Conservation (phyloP, 2,113 vertebrate genomes). For the Siniperca chuatsi region DNA sequence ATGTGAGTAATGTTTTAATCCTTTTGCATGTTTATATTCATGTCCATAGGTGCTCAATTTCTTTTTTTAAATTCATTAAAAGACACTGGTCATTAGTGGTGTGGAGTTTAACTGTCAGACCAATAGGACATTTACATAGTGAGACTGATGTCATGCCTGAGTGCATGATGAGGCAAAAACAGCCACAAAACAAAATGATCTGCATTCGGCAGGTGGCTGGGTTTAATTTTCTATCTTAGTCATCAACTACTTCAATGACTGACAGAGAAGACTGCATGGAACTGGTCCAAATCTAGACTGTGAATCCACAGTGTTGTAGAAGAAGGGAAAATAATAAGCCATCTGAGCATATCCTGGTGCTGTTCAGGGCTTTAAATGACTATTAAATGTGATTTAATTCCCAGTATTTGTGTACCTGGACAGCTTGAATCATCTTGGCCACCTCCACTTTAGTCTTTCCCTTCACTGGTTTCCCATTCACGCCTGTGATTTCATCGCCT, state of each 20-base stretch:
- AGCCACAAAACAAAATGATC: background rate
- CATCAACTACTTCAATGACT: background rate
- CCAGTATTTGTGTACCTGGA: constrained; percentile 87
- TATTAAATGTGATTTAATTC: background rate
- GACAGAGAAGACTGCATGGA: background rate
- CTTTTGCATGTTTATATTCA: background rate
- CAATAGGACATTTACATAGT: background rate
- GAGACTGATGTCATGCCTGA: background rate
- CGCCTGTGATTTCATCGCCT: constrained; percentile 97
- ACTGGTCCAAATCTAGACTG: background rate
- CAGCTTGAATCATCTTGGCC: constrained; percentile 98
- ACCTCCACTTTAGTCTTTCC: constrained; percentile 99
- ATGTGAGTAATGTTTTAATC: constrained; percentile 56
- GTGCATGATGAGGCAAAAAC: background rate
- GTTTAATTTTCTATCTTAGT: background rate
- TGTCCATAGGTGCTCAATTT: background rate
- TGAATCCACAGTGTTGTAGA: background rate
- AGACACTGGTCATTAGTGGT: background rate
- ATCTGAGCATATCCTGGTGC: background rate
- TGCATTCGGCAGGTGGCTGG: background rate
- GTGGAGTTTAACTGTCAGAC: background rate
- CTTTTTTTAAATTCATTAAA: background rate
- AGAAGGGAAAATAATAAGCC: background rate
- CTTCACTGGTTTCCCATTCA: constrained; percentile 95
- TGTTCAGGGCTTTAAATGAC: background rate